phyloP scores from a whole-genome alignment of 1,140 invertebrate species.

The Drosophila bocki region DNA sequence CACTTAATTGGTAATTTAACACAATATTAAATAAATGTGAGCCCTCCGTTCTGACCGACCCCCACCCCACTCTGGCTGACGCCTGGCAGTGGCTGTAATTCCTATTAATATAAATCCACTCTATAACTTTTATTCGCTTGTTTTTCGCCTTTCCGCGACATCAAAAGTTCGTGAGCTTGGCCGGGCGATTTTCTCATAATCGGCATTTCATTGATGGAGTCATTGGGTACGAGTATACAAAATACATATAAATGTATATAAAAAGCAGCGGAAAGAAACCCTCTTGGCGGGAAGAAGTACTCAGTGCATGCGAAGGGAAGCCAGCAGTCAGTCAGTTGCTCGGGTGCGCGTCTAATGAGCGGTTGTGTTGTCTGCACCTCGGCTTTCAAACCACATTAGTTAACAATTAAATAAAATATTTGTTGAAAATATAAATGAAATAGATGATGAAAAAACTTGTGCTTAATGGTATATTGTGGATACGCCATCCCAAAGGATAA shows the following conservation, averaged over 20 bases:
- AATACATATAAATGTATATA: constrained; percentile 1
- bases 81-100: constrained; percentile 48
- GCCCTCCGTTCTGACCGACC: constrained; percentile 9
- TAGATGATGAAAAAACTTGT: background rate
- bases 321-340: constrained; percentile 58
- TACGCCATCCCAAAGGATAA: background rate
- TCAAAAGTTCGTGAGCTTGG: constrained; percentile 73
- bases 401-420: background rate
- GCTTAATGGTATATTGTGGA: background rate
- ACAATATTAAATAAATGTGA: constrained; percentile 78
- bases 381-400: background rate
- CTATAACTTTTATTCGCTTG: constrained; percentile 29
- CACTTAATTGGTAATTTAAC: constrained; percentile 80
- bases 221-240: constrained; percentile 4
- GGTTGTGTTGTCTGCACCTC: constrained; percentile 43
- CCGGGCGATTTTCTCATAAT: constrained; percentile 64
- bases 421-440: background rate
- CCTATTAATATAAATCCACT: constrained; percentile 66
- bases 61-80: background rate
- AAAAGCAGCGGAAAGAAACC: constrained; percentile 17
- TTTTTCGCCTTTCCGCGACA: constrained; percentile 56
- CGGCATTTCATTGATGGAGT: constrained; percentile 69
- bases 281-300: constrained; percentile 33
- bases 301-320: constrained; percentile 41
- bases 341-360: constrained; percentile 52